Base-by-base conservation (phyloP, 2,113 vertebrate genomes). In the Paedocypris sp. region DNA sequence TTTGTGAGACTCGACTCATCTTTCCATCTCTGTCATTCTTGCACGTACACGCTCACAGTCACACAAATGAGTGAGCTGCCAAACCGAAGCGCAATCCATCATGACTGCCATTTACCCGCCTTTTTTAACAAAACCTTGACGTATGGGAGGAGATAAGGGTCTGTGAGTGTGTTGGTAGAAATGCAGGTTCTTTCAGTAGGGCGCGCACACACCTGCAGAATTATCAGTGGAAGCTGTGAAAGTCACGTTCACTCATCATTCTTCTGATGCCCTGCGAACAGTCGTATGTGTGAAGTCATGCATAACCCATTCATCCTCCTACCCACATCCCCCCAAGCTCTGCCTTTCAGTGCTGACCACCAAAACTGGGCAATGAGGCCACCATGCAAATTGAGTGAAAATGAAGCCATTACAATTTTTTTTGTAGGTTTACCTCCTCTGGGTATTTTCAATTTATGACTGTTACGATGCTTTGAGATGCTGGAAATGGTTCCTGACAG, bases 101-200 rank as follows among this genome's bases (percentile, higher is more conserved):
- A 86, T 74, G 72, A 18, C 48, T 77, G 79, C 74, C 79, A 77
- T 85, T 80, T 72, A 66, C 75, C 62, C 59, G 79, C 69, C 71
- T 41, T 60, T 76, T 68, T 75, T 46, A 80, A 81, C 80, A 77
- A 78, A 74, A 67, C 48, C 49, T 68, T 80, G 78, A 84, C 64
- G 79, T 76, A 82, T 78, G 69, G 66, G 60, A 42, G 69, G 68
- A 77, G 76, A 83, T 79, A 83, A 82, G 75, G 63, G 67, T 62
- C 62, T 79, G 75, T 75, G 59, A n/a, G n/a, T 53, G 61, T 78
- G 79, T 77, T 28, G 66, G 52, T 63, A 47, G 66, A 63, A 52
- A 62, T 62, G 73, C 60, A 49, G 62, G 38, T 43, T 51, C 46
- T 51, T 36, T 52, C 25, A 57, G 15, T 23, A 39, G 29, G 19